Conservation (phyloP, 2,797 vertebrate species). For the Pipistrellus pipistrellus region DNA sequence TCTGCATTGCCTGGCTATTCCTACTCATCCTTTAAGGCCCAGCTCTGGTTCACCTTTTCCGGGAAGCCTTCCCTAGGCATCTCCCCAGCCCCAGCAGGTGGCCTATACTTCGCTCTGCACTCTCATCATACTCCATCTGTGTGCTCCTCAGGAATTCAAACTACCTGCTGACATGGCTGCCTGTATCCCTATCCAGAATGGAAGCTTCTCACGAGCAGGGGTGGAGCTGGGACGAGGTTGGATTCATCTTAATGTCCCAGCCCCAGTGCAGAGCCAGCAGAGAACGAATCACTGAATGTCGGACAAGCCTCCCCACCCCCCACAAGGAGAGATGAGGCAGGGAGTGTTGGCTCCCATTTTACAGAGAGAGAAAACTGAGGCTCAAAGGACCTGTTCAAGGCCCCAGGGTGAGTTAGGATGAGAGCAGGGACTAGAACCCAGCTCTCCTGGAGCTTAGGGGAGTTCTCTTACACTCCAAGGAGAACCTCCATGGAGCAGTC, state of each 20-base stretch:
- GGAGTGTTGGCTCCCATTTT: background rate
- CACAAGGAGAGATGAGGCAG: background rate
- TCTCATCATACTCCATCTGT: background rate
- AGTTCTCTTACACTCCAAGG: background rate
- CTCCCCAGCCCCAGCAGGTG: background rate
- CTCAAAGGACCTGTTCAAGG: background rate
- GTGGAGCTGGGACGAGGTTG: background rate
- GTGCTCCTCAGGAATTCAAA: background rate
- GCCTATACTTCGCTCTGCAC: background rate
- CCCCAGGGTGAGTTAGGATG: background rate
- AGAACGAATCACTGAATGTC: background rate
- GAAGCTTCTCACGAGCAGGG: background rate
- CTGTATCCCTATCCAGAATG: background rate
- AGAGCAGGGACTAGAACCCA: background rate
- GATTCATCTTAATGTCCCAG: background rate
- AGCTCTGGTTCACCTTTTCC: constrained; percentile 2
- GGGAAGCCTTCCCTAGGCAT: background rate
- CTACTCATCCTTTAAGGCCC: background rate
- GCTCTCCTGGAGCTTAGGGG: background rate
- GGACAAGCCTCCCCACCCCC: background rate
- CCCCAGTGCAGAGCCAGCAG: background rate
- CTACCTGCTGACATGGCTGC: background rate
- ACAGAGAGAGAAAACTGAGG: background rate
- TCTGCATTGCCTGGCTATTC: background rate
- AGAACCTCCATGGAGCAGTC: background rate